Evolutionary conservation across 2,888 invertebrate genomes (phyloP).

Genomic region (Cryptophagus acutangulus): DNA sequence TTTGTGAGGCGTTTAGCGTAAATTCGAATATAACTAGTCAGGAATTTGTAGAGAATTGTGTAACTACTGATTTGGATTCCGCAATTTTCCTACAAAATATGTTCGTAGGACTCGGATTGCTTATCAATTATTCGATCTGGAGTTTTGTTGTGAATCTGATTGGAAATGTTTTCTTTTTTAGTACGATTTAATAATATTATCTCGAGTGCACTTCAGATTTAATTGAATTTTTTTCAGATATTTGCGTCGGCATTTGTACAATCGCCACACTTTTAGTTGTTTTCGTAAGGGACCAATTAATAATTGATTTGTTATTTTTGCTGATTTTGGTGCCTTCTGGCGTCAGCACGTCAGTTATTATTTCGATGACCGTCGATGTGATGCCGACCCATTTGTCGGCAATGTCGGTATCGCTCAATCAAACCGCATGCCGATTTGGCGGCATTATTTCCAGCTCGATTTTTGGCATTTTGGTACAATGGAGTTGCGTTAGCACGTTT

Average conservation of each 20-base stretch:
- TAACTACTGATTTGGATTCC: too few species aligned
- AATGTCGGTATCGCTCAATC: constrained; percentile 18
- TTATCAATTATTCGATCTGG: constrained; percentile 17
- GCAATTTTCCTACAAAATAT: constrained; percentile 26
- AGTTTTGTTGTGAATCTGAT: constrained; percentile 17
- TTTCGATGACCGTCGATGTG: constrained; percentile 21
- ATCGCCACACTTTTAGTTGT: constrained; percentile 17
- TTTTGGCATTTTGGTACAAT: constrained; percentile 22
- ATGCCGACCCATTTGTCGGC: constrained; percentile 22
- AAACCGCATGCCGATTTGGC: constrained; percentile 22
- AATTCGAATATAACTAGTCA: neutral
- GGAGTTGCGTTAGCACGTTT: constrained; percentile 20
- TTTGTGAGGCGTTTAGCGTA: constrained; percentile 28
- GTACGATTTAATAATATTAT: too few species aligned
- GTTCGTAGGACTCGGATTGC: constrained; percentile 23
- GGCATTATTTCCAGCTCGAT: constrained; percentile 22
- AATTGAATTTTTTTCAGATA: constrained; percentile 19
- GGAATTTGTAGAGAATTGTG: too few species aligned
- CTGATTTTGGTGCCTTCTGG: constrained; percentile 31
- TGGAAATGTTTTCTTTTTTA: constrained; percentile 20
- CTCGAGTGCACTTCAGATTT: too few species aligned
- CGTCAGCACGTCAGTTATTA: constrained; percentile 31
- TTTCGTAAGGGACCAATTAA: constrained; percentile 24
- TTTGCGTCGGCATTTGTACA: constrained; percentile 20
- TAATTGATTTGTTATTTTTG: too few species aligned